Evolutionary conservation across 2,797 vertebrate genomes (phyloP).

Genomic region (Ambastaia sidthimunki): DNA sequence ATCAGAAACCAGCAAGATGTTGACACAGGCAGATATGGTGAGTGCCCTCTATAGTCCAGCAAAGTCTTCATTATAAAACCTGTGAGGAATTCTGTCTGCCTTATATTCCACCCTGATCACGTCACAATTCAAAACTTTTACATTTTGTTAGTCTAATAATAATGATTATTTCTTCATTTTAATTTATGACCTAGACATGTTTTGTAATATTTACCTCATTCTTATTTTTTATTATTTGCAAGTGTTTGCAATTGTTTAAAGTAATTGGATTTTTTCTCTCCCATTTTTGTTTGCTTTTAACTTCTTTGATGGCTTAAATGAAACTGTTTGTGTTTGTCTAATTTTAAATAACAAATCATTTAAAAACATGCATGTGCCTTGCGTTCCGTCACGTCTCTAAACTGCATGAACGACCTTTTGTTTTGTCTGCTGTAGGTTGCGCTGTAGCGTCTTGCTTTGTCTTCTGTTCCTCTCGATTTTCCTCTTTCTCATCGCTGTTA

Average conservation of each 20-base stretch:
- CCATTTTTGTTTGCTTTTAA: not conserved
- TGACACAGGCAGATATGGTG: slow-evolving; percentile 94
- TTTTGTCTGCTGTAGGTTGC: slow-evolving; percentile 16
- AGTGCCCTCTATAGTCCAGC: slow-evolving; percentile 67
- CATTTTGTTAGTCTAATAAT: too few species aligned
- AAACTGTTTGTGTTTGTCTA: not conserved
- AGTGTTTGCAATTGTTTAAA: slow-evolving; percentile 13
- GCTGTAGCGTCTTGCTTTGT: slow-evolving; percentile 13
- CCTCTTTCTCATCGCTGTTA: not conserved
- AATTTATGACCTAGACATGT: not conserved
- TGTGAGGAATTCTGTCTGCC: not conserved
- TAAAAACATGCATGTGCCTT: not conserved
- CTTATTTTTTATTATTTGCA: not conserved
- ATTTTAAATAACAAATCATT: slow-evolving; percentile 32
- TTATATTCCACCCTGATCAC: not conserved
- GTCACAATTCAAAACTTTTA: not conserved
- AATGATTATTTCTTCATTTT: not conserved
- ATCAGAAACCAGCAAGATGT: slow-evolving; percentile 93
- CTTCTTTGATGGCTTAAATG: slow-evolving; percentile 7
- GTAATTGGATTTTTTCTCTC: slow-evolving; percentile 9
- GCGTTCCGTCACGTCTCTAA: not conserved
- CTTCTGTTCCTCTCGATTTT: not conserved
- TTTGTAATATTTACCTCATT: not conserved
- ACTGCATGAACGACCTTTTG: not conserved
- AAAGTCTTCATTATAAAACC: not conserved